Evolutionary conservation across 2,888 invertebrate genomes (phyloP).

Genomic region (Erebia ligea): DNA sequence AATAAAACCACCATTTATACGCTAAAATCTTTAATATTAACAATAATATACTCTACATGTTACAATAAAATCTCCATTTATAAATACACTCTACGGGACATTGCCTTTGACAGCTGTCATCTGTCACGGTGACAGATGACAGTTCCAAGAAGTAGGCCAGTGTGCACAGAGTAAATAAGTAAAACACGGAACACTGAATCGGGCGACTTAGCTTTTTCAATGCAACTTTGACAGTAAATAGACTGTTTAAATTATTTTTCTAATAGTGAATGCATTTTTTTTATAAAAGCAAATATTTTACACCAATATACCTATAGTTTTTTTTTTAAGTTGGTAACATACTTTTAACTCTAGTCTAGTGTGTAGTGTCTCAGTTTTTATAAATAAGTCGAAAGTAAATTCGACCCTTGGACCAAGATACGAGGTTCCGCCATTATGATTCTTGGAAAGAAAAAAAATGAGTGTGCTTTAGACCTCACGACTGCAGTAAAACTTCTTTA

Average conservation of each 20-base stretch:
- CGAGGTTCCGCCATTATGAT: too few relatives aligned
- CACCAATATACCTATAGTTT: background rate
- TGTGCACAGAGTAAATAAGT: conserved; percentile 37
- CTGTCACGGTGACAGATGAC: conserved; percentile 37
- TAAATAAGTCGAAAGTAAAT: too few relatives aligned
- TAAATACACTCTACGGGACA: conserved; percentile 58
- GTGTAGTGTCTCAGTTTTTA: too few relatives aligned
- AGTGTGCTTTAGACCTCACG: too few relatives aligned
- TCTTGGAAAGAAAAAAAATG: too few relatives aligned
- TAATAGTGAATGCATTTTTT: background rate
- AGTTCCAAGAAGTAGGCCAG: conserved; percentile 36
- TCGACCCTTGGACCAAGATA: too few relatives aligned
- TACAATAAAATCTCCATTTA: conserved; percentile 73
- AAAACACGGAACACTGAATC: conserved; percentile 9
- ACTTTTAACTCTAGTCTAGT: too few relatives aligned
- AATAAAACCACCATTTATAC: conserved; percentile 62
- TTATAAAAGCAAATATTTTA: background rate
- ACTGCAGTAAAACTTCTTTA: too few relatives aligned
- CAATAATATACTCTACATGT: conserved; percentile 80
- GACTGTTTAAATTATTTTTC: background rate
- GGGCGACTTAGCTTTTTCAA: background rate
- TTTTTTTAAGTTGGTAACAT: too few relatives aligned
- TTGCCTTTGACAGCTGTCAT: conserved; percentile 46
- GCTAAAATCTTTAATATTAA: conserved; percentile 83
- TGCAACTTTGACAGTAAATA: background rate